Evolutionary conservation across 2,113 vertebrate genomes (phyloP).

Genomic region (Paramisgurnus dabryanus): DNA sequence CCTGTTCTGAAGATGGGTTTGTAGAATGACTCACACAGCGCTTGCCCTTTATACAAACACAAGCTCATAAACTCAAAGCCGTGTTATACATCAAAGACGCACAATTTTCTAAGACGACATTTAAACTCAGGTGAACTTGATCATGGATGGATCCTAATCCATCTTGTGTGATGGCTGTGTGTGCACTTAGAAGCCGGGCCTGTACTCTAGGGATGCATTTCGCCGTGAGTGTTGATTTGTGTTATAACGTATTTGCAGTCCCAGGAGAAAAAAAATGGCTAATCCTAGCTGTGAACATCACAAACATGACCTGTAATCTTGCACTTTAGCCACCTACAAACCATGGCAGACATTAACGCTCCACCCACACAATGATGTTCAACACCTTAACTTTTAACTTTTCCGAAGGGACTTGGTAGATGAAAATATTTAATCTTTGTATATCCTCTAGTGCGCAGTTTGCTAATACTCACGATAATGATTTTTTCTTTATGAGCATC

Average conservation of each 20-base stretch:
- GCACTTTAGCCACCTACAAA: slow-evolving; percentile 45
- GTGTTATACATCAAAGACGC: neutral
- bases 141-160: neutral
- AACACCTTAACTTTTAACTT: neutral
- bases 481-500: slow-evolving; percentile 29
- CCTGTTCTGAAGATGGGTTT: slow-evolving; percentile 43
- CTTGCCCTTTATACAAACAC: slow-evolving; percentile 41
- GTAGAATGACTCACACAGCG: slow-evolving; percentile 43
- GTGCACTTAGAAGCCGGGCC: slow-evolving; percentile 6
- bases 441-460: neutral
- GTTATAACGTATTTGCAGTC: slow-evolving; percentile 26
- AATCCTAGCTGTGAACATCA: slow-evolving; percentile 47
- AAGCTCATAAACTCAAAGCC: slow-evolving; percentile 18
- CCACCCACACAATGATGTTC: slow-evolving; percentile 28
- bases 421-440: slow-evolving; percentile 24
- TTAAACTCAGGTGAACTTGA: neutral
- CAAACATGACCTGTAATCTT: slow-evolving; percentile 40
- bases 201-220: slow-evolving; percentile 17
- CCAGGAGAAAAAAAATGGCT: slow-evolving; percentile 25
- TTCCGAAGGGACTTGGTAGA: slow-evolving; percentile 12
- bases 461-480: slow-evolving; percentile 8
- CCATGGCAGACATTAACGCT: neutral
- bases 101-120: neutral
- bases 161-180: neutral
- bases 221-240: slow-evolving; percentile 45